A percentile compares a stretch with the other conserved stretches of the same genome.
Evolutionary conservation across 2,888 invertebrate species (phyloP).

Genomic region (Drosophila incognita): DNA sequence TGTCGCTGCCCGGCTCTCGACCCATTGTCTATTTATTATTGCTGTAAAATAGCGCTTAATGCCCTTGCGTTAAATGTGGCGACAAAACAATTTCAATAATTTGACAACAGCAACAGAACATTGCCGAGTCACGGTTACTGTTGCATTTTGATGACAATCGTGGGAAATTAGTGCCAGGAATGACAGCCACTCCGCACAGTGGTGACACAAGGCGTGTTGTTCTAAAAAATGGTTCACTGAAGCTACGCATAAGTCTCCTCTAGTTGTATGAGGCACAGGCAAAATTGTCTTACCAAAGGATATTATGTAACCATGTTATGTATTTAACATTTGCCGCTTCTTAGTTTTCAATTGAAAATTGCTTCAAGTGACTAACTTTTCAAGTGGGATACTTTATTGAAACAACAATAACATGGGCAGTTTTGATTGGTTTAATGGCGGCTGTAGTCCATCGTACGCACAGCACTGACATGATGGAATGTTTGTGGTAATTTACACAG

Average conservation of each 20-base stretch:
- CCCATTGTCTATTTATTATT: neutral
- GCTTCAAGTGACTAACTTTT: neutral
- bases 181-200: conserved; percentile 12
- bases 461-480: neutral
- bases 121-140: conserved; percentile 12
- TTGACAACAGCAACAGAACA: conserved; percentile 7
- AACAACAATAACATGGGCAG: neutral
- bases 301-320: neutral
- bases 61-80: conserved; percentile 19
- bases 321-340: neutral
- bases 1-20: neutral
- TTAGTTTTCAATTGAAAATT: neutral
- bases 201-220: neutral
- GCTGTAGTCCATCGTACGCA: conserved; percentile 19
- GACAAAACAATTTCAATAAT: conserved; percentile 42
- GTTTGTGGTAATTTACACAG: conserved; percentile 19
- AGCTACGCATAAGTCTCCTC: neutral
- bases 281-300: neutral
- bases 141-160: conserved; percentile 52
- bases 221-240: neutral
- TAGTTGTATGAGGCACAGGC: neutral
- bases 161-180: conserved; percentile 57
- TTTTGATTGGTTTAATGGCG: neutral
- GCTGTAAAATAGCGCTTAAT: conserved; percentile 34
- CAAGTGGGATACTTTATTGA: neutral